Evolutionary conservation across 2,797 vertebrate species (phyloP), one percentile per base, ranked within the genome.

Genomic region (Lagorchestes hirsutus): DNA sequence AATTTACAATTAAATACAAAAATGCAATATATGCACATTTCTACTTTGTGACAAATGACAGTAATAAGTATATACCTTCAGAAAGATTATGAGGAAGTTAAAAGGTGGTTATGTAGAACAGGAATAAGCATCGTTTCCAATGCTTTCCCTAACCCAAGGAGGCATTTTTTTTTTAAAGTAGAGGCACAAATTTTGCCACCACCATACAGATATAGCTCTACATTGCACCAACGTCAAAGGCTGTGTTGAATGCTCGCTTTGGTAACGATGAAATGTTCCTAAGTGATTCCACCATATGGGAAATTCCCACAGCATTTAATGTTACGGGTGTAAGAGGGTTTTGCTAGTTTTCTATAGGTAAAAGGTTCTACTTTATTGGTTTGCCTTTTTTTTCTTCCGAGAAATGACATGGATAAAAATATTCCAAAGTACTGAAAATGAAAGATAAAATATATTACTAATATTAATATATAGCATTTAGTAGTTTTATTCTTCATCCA

Each of bases 31-130:
- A 46, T 55, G 28, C 87, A 12, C 58, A 92, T 91, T 95, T 96
- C 54, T 92, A 91, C 46, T 92, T 40, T 93, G 67, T 74, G 67
- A 74, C 18, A 74, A 95, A 92, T 34, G 24, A n/a, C 92, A 93
- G 5, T 59, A 18, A n/a, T 74, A 74, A 40, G 67, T 24, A 74
- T 90, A 18, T 12, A 92, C 87, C 90, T 93, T 50, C 74, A 96
- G 95, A 95, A 54, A 54, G 92, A 95, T 93, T 96, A 46, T 67
- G 92, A 94, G 34, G 28, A 95, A 90, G 24, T 92, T 55, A 97
- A 90, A 40, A 94, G 92, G n/a, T n/a, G 96, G 95, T 1, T 58
- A 27, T 93, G 95, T 31, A 24, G 95, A 95, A 92, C 12, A 52
- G 54, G 31, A 22, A 31, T 5, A 55, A 95, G 87, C 92, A 96